Percentiles rank a stretch among this genome's conserved stretches.
These are phyloP conservation scores for Pavo muticus DNA, from an alignment of 2,113 vertebrate genomes.

Conservation along the genomic window DNA sequence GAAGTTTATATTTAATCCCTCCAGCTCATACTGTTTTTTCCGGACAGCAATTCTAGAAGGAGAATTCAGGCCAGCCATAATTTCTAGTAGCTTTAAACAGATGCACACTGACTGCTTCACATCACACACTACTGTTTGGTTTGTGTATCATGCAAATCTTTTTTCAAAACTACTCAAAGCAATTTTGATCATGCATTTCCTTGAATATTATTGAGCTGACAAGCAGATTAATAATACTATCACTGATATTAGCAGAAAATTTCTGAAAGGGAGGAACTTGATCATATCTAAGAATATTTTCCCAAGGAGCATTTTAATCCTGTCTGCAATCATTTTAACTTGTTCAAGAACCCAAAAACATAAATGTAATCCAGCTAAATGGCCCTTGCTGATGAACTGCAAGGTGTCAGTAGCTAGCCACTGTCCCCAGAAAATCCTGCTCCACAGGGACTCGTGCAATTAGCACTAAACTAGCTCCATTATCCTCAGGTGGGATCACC, in stretches of 20 bases:
- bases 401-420: not conserved
- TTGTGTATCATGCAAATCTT: not conserved
- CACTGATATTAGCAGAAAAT: not conserved
- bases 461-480: not conserved
- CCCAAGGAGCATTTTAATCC: not conserved
- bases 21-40: not conserved
- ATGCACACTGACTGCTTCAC: not conserved
- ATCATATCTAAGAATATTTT: not conserved
- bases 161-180: not conserved
- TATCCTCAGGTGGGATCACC: not conserved
- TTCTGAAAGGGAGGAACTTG: not conserved
- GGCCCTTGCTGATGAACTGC: not conserved
- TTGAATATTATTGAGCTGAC: not conserved
- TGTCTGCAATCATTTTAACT: not conserved
- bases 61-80: not conserved
- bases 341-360: not conserved
- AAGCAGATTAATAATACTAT: not conserved
- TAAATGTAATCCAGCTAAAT: not conserved
- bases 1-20: not conserved
- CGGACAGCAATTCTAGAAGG: not conserved
- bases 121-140: not conserved
- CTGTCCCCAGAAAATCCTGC: not conserved
- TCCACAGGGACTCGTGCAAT: accelerated
- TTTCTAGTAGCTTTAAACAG: not conserved
- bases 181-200: not conserved